Base-by-base conservation (phyloP, 2,888 invertebrate species). In the Ochropacha duplaris region DNA sequence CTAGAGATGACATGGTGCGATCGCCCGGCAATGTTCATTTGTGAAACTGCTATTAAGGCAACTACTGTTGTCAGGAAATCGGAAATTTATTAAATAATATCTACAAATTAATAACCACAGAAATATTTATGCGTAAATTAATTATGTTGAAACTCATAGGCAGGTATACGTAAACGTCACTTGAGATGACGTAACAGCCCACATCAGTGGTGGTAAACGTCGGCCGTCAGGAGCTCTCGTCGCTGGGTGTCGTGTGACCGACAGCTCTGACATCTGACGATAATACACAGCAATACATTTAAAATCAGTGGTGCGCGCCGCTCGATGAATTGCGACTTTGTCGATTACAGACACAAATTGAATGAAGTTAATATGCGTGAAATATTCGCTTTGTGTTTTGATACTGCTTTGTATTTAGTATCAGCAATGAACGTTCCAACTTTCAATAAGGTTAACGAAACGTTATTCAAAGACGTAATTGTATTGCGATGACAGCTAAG, bases 231-330 rank as follows among this genome's bases (percentile, higher is more conserved):
- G 60, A 66, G 56, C 59, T 58, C 57, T 49, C 66, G 66, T 58
- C 66, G 72, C 71, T 66, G 64, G 60, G 63, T 63, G 57, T 64
- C 61, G 74, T 86, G 83, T 66, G 68, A 68, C 57, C 68, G 83
- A 81, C 84, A 82, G 72, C 64, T 66, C 66, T 76, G 79, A 79
- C 78, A 77, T 77, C 78, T 79, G 79, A 71, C 72, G 83, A 80
- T 83, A 81, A 84, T 82, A 74, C 76, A 71, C 66, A 76, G 76
- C 78, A 81, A 77, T 81, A 83, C 84, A 84, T 87, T 88, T 84
- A 85, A 87, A 88, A 78, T 69, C 87, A 86, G 69, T 72, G 79
- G 73, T 79, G 83, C 87, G 80, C 62, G 68, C 65, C 59, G 68
- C 73, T 68, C 78, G 76, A 78, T 80, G 78, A 74, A 76, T 82